Evolutionary conservation across 2,888 invertebrate species (phyloP), one percentile per base, ranked within the genome.

Genomic region (Colletes collaris): DNA sequence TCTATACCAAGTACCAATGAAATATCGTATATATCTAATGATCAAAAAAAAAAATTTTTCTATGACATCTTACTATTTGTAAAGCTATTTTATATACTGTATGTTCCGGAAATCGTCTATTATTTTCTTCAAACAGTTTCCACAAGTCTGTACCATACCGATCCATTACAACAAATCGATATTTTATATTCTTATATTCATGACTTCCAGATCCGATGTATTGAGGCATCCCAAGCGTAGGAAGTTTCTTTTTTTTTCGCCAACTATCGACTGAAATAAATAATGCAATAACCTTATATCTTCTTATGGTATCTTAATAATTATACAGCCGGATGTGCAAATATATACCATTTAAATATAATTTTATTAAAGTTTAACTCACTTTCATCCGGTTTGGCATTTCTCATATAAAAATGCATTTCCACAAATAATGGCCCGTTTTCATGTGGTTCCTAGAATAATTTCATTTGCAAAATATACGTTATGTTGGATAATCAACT

Each of bases 401-500:
- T 96, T 85, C 96, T 95, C 92, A 96, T 95, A 90, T 97, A 99
- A 93, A 98, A 98, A 93, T 98, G 96, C 94, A 97, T 97, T 94
- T 99, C 99, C 63, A 97, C 97, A 94, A 98, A 99, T 0, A 99
- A 93, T 0, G 99, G 99, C 0, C 99, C 99, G 95, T 98, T 99
- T 78, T 95, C 96, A 92, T 96, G 96, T 10, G 98, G 98, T 94
- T 99, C 98, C 97, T 97, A 86, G 74, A 93, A 92, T 75, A 69
- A 83, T 4, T 72, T 40, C 37, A 58, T 65, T 59, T 67, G 8
- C 16, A 49, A 63, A 67, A 67, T 55, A 74, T 68, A 37, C 0
- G 27, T 69, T n/a, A 27, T 2, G 55, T 3, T 2, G 4, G 44
- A 59, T 8, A 44, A 35, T 63, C 52, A 6, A 27, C 4, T 27